Conservation (phyloP, 2,113 vertebrate species). For the Serilophus lunatus region DNA sequence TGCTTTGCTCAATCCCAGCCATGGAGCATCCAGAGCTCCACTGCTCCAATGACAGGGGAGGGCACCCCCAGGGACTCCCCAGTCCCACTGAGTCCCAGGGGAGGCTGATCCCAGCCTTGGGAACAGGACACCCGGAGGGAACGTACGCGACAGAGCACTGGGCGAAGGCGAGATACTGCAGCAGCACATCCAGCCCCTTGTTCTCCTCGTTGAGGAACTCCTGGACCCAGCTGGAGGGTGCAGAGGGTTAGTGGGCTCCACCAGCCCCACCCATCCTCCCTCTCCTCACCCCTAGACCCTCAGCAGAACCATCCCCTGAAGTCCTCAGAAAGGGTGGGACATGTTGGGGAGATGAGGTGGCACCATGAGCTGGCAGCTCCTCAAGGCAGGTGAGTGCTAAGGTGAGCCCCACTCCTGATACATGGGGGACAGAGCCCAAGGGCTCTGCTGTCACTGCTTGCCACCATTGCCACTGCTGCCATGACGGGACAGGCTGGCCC, state of each 20-base stretch:
- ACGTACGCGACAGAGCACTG: slow-evolving; percentile 86
- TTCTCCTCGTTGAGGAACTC: slow-evolving; percentile 89
- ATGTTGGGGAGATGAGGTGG: background rate
- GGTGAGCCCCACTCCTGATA: background rate
- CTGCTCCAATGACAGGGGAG: fast-evolving
- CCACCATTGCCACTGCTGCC: background rate
- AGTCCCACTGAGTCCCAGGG: background rate
- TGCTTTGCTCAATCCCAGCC: background rate
- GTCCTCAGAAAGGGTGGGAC: background rate
- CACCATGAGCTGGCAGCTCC: background rate
- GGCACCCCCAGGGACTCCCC: background rate
- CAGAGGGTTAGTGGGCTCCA: background rate
- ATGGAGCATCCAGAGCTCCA: background rate
- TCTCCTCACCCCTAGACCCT: background rate
- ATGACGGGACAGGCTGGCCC: background rate
- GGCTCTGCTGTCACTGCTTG: background rate
- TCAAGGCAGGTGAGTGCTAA: background rate
- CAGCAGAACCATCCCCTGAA: background rate
- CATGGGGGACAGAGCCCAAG: fast-evolving
- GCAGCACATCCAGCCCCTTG: slow-evolving; percentile 86
- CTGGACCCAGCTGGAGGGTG: background rate
- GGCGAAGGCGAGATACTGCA: slow-evolving; percentile 90
- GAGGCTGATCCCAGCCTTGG: background rate
- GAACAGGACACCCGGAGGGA: background rate
- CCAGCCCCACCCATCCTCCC: background rate